Evolutionary conservation across 2,113 vertebrate species (phyloP), one percentile per base, ranked within the genome.

Genomic region (Camelus dromedarius): DNA sequence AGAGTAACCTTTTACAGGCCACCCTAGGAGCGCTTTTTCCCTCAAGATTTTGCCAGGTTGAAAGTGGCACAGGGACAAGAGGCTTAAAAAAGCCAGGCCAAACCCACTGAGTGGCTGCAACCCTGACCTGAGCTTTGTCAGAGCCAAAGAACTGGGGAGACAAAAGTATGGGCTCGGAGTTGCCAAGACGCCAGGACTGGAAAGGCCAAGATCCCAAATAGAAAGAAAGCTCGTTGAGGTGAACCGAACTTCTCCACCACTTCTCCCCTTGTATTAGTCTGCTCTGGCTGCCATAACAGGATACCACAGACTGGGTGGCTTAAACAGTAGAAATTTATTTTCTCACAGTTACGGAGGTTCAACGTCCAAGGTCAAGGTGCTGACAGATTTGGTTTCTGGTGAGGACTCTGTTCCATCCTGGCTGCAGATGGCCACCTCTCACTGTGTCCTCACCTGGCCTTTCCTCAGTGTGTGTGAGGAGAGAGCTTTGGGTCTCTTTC

Each of bases 211-310:
- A 3, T 22, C 32, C n/a, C 48, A 46, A 2, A 3, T 3, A n/a
- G 70, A 60, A 91, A 70, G 85, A 20, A 66, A 76, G 62, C 52
- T 35, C 46, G 10, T 5, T 24, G 32, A 48, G 66, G 46, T 13
- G 30, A 38, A 46, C 82, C 12, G 58, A 4, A 0, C 64, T 11
- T 24, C 48, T 22, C 48, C 19, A 46, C 62, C 3, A 4, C 22
- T 3, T 26, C 46, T 15, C 3, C 42, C 52, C 5, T n/a, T 3
- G 0, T 10, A 0, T 28, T 2, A 0, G 11, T 19, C 50, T 1
- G 30, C 42, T 19, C 67, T 1, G 50, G 20, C 80, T 50, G 56
- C n/a, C 22, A 0, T 12, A 32, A 15, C 48, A 12, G 16, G 72
- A 48, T 14, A 30, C 66, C 64, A 22, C n/a, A 9, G 56, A 3